Evolutionary conservation across 2,888 invertebrate species (phyloP).

Genomic region (Flabesymbios commensalis): DNA sequence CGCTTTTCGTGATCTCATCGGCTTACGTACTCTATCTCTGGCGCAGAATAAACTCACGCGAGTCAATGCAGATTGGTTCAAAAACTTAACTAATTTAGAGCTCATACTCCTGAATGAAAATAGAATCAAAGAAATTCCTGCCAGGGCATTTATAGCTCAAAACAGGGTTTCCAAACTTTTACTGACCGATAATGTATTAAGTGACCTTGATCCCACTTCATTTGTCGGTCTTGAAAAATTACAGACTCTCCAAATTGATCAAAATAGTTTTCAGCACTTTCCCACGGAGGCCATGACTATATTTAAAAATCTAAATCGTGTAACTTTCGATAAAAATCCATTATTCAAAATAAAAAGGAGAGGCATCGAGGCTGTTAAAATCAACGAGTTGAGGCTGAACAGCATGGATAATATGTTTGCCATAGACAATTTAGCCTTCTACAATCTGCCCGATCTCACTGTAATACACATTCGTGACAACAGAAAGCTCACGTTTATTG

Average conservation of each 20-base stretch:
- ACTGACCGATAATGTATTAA: conserved; percentile 81
- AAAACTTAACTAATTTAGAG: too few species aligned
- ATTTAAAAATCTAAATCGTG: conserved; percentile 62
- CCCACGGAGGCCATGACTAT: background rate
- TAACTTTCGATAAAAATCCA: conserved; percentile 37
- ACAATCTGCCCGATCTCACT: conserved; percentile 59
- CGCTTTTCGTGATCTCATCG: conserved; percentile 68
- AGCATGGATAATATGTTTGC: conserved; percentile 56
- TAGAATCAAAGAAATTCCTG: too few species aligned
- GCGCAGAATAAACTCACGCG: too few species aligned
- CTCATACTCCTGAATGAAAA: too few species aligned
- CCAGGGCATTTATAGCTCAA: too few species aligned
- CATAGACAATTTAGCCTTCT: conserved; percentile 59
- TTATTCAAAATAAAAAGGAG: conserved; percentile 13
- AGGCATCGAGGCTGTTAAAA: conserved; percentile 37
- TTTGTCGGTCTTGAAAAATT: conserved; percentile 35
- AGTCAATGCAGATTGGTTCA: too few species aligned
- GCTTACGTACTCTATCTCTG: conserved; percentile 68
- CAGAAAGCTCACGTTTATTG: conserved; percentile 64
- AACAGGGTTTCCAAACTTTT: conserved; percentile 87
- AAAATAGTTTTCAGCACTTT: conserved; percentile 11
- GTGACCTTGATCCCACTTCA: conserved; percentile 61
- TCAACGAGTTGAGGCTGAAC: conserved; percentile 54
- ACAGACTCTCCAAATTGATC: conserved; percentile 9
- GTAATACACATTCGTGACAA: conserved; percentile 61